Evolutionary conservation across 2,888 invertebrate genomes (phyloP).

Genomic region (Volucella bombylans): DNA sequence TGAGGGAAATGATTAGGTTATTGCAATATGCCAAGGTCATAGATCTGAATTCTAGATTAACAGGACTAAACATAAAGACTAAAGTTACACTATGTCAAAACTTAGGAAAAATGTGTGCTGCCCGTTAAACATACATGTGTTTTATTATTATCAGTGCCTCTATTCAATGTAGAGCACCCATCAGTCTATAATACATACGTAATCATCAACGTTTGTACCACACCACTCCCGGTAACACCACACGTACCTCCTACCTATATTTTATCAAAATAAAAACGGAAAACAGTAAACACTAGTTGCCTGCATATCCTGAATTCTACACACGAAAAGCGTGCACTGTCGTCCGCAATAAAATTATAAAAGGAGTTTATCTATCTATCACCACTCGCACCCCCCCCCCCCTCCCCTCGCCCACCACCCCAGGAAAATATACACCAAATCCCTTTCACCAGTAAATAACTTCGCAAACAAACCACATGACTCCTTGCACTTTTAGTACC

Average conservation of each 20-base stretch:
- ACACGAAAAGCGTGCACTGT: slow-evolving; percentile 47
- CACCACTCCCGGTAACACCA: slow-evolving; percentile 10
- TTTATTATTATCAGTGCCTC: no score
- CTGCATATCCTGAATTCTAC: slow-evolving; percentile 57
- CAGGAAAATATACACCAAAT: slow-evolving; percentile 33
- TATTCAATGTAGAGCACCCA: no score
- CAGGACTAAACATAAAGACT: no score
- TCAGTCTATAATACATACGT: neutral
- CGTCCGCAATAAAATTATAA: slow-evolving; percentile 57
- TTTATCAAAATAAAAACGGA: slow-evolving; percentile 41
- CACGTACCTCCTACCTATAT: no score
- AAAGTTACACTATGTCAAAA: no score
- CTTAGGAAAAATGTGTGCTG: neutral
- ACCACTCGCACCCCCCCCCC: no score
- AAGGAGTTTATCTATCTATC: slow-evolving; percentile 42
- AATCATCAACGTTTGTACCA: slow-evolving; percentile 44
- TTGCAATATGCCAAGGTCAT: no score
- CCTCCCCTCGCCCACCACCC: no score
- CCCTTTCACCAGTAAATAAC: slow-evolving; percentile 43
- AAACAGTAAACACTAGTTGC: slow-evolving; percentile 62
- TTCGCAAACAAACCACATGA: slow-evolving; percentile 57
- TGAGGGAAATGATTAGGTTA: no score
- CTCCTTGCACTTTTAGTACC: slow-evolving; percentile 53
- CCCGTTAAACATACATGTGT: no score
- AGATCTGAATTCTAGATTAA: no score